Conservation (phyloP, 2,797 vertebrate genomes). For the Urosaurus nigricauda region DNA sequence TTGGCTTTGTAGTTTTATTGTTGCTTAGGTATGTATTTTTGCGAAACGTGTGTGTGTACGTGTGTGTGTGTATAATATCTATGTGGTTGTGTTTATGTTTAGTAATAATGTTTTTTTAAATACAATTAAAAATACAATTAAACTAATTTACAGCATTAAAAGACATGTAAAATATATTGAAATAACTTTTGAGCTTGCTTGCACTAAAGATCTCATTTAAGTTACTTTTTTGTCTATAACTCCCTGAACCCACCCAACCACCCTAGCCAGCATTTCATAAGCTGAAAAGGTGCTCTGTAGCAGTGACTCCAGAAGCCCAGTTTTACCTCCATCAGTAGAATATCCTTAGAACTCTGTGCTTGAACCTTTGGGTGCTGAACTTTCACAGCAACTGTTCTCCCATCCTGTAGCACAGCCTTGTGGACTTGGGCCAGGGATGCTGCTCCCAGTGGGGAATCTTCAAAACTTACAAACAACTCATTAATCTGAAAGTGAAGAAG, state of each 20-base stretch:
- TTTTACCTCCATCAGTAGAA: conserved; percentile 94
- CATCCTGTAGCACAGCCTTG: conserved; percentile 91
- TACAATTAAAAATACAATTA: too few relatives aligned
- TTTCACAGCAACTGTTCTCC: conserved; percentile 93
- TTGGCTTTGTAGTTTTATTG: too few relatives aligned
- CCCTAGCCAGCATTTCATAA: accelerated
- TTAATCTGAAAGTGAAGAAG: conserved; percentile 81
- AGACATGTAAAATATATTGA: too few relatives aligned
- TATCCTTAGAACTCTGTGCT: conserved; percentile 91
- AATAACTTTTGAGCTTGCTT: neutral
- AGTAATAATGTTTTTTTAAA: too few relatives aligned
- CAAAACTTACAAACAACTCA: conserved; percentile 91
- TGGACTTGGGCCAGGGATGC: conserved; percentile 98
- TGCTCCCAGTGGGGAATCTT: conserved; percentile 90
- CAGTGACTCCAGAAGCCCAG: neutral
- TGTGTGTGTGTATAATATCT: too few relatives aligned
- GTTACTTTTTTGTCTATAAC: too few relatives aligned
- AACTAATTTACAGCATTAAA: too few relatives aligned
- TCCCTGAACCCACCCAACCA: too few relatives aligned
- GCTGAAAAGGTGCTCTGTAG: conserved; percentile 3
- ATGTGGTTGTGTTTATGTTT: too few relatives aligned
- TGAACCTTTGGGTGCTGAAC: conserved; percentile 97
- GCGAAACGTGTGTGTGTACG: too few relatives aligned
- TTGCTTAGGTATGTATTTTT: too few relatives aligned
- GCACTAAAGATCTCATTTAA: neutral